Evolutionary conservation across 2,113 vertebrate species (phyloP).

Genomic region (Osmerus eperlanus): DNA sequence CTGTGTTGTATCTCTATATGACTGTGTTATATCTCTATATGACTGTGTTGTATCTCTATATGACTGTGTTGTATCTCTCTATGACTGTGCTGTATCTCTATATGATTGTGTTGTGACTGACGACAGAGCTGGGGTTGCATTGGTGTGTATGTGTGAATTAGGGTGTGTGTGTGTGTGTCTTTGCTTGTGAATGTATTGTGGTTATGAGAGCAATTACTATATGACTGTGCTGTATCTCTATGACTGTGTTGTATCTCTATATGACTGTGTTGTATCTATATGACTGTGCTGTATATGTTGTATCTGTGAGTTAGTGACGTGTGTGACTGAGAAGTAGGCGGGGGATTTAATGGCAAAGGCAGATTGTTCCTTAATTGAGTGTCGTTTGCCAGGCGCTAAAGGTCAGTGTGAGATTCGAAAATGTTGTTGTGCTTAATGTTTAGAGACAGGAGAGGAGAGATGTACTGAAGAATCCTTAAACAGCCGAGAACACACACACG

Average conservation of each 20-base stretch:
- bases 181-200: background rate
- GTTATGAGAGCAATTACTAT: background rate
- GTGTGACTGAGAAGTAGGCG: background rate
- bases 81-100: too few species aligned
- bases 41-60: too few species aligned
- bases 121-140: background rate
- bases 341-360: constrained; percentile 12
- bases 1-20: too few species aligned
- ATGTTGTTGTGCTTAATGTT: constrained; percentile 20
- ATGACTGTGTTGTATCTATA: background rate
- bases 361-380: constrained; percentile 32
- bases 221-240: too few species aligned
- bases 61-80: too few species aligned
- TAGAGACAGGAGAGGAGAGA: constrained; percentile 9
- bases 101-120: background rate
- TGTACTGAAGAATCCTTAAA: constrained; percentile 2
- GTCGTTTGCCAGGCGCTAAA: constrained; percentile 20
- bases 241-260: too few species aligned
- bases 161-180: background rate
- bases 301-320: too few species aligned
- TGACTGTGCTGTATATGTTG: background rate
- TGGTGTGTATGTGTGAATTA: background rate
- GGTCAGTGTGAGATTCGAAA: constrained; percentile 25
- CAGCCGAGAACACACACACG: background rate
- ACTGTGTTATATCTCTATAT: too few species aligned